Conservation (phyloP, 2,113 vertebrate genomes). For the Todiramphus chloris region DNA sequence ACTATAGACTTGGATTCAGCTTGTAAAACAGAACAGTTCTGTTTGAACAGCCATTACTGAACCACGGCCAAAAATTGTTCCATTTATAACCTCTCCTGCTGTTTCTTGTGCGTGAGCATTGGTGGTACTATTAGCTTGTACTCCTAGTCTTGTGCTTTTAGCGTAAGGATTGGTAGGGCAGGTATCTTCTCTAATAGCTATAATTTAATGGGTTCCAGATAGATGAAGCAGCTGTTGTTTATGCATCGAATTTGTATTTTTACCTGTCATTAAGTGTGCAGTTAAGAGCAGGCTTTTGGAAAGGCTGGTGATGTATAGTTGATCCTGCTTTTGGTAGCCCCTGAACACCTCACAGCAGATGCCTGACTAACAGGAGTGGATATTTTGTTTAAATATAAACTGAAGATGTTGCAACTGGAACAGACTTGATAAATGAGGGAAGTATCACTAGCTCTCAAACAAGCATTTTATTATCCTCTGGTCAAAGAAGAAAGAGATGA, state of each 20-base stretch:
- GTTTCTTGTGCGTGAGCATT: not conserved
- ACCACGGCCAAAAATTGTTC: constrained; percentile 16
- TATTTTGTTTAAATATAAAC: not conserved
- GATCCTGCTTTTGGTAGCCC: not conserved
- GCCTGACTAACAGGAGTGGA: not conserved
- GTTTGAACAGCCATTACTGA: constrained; percentile 36
- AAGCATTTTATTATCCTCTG: not conserved
- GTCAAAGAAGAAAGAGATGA: not conserved
- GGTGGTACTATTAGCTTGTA: not conserved
- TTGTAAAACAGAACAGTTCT: constrained; percentile 13
- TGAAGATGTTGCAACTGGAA: not conserved
- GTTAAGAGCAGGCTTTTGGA: not conserved
- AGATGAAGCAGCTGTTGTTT: constrained; percentile 60
- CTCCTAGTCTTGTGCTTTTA: constrained; percentile 15
- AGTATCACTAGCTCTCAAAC: not conserved
- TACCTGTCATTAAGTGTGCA: not conserved
- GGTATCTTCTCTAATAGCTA: constrained; percentile 41
- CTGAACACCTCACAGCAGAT: not conserved
- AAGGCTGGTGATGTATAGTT: not conserved
- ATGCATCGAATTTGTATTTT: not conserved
- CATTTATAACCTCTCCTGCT: not conserved
- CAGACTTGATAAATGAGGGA: not conserved
- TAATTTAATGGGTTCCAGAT: constrained; percentile 36
- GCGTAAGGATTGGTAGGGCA: not conserved
- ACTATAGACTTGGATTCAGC: not conserved